phyloP scores from a whole-genome alignment of 2,797 vertebrate species.

The Esox lucius region DNA sequence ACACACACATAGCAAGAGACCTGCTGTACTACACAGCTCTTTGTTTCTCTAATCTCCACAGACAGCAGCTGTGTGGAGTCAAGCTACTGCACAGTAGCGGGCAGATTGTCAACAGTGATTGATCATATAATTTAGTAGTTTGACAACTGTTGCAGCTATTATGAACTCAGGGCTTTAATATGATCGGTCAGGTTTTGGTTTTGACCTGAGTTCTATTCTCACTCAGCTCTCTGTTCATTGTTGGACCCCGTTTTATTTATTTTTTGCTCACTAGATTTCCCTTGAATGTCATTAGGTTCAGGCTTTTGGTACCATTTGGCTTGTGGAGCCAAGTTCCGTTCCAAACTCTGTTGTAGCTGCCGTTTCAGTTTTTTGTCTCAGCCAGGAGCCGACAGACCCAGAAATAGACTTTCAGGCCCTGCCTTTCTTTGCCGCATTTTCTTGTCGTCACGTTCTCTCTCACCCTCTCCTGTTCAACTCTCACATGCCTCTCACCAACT shows the following conservation, averaged over 20 bases:
- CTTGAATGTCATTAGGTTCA: too few species aligned
- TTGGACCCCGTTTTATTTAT: not conserved
- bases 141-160: too few species aligned
- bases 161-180: too few species aligned
- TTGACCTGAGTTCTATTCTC: too few species aligned
- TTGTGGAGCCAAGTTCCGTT: not conserved
- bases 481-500: constrained; percentile 41
- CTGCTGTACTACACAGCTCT: constrained; percentile 34
- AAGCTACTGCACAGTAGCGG: not conserved
- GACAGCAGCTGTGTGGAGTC: not conserved
- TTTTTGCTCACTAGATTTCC: not conserved
- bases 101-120: not conserved
- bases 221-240: too few species aligned
- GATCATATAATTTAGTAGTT: not conserved
- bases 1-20: constrained; percentile 6
- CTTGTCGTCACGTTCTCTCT: not conserved
- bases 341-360: not conserved
- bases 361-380: not conserved
- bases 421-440: not conserved
- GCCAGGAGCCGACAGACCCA: not conserved
- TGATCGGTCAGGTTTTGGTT: too few species aligned
- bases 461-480: constrained; percentile 10
- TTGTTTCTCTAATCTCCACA: constrained; percentile 44
- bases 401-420: not conserved
- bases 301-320: not conserved